Evolutionary conservation across 2,797 vertebrate species (phyloP).

Genomic region (Gephyroberyx darwinii): DNA sequence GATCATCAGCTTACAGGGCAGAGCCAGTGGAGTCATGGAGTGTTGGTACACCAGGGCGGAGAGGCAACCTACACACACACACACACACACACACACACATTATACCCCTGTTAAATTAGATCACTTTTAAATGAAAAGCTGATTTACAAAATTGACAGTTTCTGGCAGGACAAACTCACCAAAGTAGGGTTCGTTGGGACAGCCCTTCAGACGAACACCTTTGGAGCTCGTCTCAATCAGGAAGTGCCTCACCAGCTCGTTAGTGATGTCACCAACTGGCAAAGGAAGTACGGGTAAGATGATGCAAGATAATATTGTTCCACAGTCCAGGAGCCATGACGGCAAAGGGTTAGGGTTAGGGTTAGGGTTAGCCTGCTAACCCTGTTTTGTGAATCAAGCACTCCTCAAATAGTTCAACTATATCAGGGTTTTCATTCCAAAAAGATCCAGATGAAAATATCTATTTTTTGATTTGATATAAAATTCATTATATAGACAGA

Average conservation of each 20-base stretch:
- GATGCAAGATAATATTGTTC: too few species aligned
- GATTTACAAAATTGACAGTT: too few species aligned
- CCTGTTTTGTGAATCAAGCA: too few species aligned
- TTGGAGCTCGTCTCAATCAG: conserved; percentile 95
- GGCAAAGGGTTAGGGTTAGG: too few species aligned
- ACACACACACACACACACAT: conserved; percentile 27
- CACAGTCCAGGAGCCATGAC: too few species aligned
- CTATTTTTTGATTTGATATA: too few species aligned
- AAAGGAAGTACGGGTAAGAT: background rate
- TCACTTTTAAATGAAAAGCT: background rate
- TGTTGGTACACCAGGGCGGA: conserved; percentile 98
- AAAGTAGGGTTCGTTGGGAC: conserved; percentile 95
- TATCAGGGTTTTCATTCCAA: too few species aligned
- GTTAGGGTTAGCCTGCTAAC: too few species aligned
- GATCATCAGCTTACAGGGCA: conserved; percentile 97
- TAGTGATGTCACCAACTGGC: conserved; percentile 86
- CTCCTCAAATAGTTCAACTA: too few species aligned
- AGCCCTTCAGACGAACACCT: conserved; percentile 97
- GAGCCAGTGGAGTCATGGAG: conserved; percentile 94
- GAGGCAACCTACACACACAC: conserved; percentile 85
- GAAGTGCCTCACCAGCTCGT: conserved; percentile 96
- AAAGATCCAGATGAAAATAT: too few species aligned
- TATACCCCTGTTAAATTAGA: background rate
- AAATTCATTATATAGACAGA: too few species aligned
- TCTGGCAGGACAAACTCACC: conserved; percentile 69